These are phyloP conservation scores for Panzeria rudis DNA, from an alignment of 2,888 invertebrate genomes.

Conservation along the genomic window DNA sequence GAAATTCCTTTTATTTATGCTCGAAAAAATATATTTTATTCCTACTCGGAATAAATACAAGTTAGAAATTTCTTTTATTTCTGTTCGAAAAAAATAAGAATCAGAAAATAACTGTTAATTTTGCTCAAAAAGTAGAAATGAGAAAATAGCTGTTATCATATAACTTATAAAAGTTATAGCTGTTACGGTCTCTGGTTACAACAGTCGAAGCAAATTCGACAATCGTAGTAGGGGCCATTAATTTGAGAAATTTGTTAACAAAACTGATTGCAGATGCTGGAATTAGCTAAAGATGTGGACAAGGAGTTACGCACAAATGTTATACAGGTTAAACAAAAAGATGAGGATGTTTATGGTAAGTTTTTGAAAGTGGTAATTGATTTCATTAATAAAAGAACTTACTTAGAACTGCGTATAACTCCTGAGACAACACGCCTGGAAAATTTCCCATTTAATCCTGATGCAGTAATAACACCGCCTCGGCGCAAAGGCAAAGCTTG, in stretches of 20 bases:
- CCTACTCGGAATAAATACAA: too few species aligned
- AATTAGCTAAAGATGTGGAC: slow-evolving; percentile 88
- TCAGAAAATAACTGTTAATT: too few species aligned
- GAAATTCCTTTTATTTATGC: too few species aligned
- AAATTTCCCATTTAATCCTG: slow-evolving; percentile 87
- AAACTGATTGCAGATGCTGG: slow-evolving; percentile 85
- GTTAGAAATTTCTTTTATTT: too few species aligned
- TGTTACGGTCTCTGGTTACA: too few species aligned
- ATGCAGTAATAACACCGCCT: slow-evolving; percentile 83
- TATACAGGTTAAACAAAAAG: slow-evolving; percentile 89
- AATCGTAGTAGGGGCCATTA: too few species aligned
- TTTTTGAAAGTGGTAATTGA: slow-evolving; percentile 18
- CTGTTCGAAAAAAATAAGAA: too few species aligned
- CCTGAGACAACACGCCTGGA: slow-evolving; percentile 83
- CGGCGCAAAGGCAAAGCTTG: slow-evolving; percentile 73
- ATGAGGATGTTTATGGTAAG: slow-evolving; percentile 88
- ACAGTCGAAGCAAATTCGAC: too few species aligned
- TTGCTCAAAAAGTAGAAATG: too few species aligned
- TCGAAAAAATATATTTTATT: too few species aligned
- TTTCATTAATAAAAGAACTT: not conserved
- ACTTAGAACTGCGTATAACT: slow-evolving; percentile 79
- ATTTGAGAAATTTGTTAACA: not conserved
- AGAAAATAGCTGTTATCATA: too few species aligned
- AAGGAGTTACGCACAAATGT: slow-evolving; percentile 88
- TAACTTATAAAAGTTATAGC: too few species aligned